Conservation (phyloP, 2,888 invertebrate genomes). For the Lasioglossum leucozonium region DNA sequence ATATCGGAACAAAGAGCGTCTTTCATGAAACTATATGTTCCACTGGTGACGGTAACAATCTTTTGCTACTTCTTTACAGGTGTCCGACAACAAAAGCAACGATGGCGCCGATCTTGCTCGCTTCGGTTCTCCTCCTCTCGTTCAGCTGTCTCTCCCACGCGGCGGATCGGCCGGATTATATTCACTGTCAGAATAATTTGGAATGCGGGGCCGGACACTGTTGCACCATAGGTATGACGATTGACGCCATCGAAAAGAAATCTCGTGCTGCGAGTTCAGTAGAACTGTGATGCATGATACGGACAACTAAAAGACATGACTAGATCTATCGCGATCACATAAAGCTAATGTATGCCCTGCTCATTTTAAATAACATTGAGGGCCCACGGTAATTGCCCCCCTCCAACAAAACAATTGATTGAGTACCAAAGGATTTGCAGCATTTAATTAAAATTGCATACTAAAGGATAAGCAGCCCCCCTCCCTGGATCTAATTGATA, state of each 20-base stretch:
- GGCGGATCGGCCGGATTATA: conserved; percentile 46
- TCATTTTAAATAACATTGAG: neutral
- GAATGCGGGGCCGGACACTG: conserved; percentile 73
- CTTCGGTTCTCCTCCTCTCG: conserved; percentile 31
- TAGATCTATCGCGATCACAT: neutral
- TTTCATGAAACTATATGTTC: neutral
- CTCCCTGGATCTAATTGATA: neutral
- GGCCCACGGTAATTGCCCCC: neutral
- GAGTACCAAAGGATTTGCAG: too few relatives aligned
- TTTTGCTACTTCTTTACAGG: conserved; percentile 22
- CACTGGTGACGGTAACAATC: neutral
- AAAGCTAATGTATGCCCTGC: neutral
- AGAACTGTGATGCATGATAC: neutral
- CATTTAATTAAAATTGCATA: neutral
- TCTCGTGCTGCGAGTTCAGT: neutral
- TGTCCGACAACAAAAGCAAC: conserved; percentile 22
- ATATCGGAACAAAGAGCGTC: neutral
- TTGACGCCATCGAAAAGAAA: conserved; percentile 2
- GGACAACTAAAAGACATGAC: neutral
- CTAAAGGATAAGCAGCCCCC: neutral
- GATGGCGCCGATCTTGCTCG: conserved; percentile 44
- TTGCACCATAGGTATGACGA: conserved; percentile 72
- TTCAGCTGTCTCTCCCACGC: neutral
- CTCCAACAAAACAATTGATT: neutral
- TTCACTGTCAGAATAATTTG: conserved; percentile 67